Base-by-base conservation (phyloP, 2,797 vertebrate genomes). In the Anomalospiza imberbis region DNA sequence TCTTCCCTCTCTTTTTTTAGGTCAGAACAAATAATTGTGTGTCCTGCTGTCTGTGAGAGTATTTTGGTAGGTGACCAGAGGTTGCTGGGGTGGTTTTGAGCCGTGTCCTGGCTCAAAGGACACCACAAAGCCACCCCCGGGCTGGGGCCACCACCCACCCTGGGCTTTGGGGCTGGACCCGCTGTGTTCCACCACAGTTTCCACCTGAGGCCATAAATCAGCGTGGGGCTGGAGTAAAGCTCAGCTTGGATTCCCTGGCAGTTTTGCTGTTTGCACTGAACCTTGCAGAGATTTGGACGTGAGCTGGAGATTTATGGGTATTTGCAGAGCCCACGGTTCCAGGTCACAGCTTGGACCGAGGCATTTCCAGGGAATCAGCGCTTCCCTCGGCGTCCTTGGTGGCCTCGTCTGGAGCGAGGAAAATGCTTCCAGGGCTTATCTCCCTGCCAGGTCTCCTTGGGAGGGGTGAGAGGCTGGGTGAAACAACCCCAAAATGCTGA, bases 121-220 rank as follows among this genome's bases (percentile, higher is more conserved):
- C 58, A 9, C 42, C 3, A 3, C 45, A 7, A 1, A 40, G 40
- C 17, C 54, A 36, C 32, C 51, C 28, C 66, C 9, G 70, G 48
- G 58, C 61, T 36, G 76, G 68, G 65, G 48, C 17, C 40, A 38
- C 62, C 78, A 9, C 29, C 76, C 63, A 12, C 4, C 13, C n/a
- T 29, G 20, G 0, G 8, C 3, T 5, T 18, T 14, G 86, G 88
- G 75, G 78, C 74, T 7, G 80, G 63, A 61, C 40, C 73, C 55
- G 5, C 3, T 2, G 1, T 3, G 50, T 34, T 87, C 79, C 96
- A 34, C 24, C 95, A 20, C 21, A 32, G 24, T 31, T 87, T 47
- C 92, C 94, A 96, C 94, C 91, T 92, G 92, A 94, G 87, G 57
- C 57, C 77, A 40, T 97, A 95, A 96, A 96, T 95, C 96, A 94